phyloP scores from a whole-genome alignment of 2,797 vertebrate species.

The Cyclopterus lumpus region DNA sequence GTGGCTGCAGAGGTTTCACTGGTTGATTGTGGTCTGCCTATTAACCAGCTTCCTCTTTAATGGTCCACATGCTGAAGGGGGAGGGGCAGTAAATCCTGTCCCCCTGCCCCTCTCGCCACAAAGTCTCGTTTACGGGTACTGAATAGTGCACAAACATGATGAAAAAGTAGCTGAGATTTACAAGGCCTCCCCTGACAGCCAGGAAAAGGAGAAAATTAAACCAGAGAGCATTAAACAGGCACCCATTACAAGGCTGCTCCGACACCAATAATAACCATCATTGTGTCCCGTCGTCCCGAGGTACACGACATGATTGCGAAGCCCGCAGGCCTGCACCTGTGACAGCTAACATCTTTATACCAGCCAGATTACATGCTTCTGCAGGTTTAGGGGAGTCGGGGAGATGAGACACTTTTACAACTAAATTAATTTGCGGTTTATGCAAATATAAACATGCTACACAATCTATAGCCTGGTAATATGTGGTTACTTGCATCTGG shows the following conservation, averaged over 20 bases:
- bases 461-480: slow-evolving; percentile 20
- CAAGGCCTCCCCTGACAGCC: slow-evolving; percentile 84
- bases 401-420: slow-evolving; percentile 45
- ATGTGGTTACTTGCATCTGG: slow-evolving; percentile 10
- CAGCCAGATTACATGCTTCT: slow-evolving; percentile 51
- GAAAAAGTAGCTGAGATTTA: slow-evolving; percentile 91
- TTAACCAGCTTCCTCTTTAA: slow-evolving; percentile 86
- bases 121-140: slow-evolving; percentile 80
- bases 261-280: slow-evolving; percentile 82
- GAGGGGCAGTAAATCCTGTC: slow-evolving; percentile 84
- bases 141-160: slow-evolving; percentile 85
- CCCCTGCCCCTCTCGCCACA: slow-evolving; percentile 47
- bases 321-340: slow-evolving; percentile 55
- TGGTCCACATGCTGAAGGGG: slow-evolving; percentile 78
- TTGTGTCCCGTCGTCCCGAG: slow-evolving; percentile 72
- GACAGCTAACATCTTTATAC: slow-evolving; percentile 72
- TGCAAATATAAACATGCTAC: slow-evolving; percentile 28
- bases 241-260: slow-evolving; percentile 79
- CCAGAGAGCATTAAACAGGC: slow-evolving; percentile 85
- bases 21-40: slow-evolving; percentile 83
- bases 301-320: slow-evolving; percentile 78
- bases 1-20: slow-evolving; percentile 68
- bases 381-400: slow-evolving; percentile 30
- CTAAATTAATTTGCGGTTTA: slow-evolving; percentile 16
- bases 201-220: slow-evolving; percentile 88